Base-by-base conservation (phyloP, 2,888 invertebrate genomes). In the Oscheius sp. region DNA sequence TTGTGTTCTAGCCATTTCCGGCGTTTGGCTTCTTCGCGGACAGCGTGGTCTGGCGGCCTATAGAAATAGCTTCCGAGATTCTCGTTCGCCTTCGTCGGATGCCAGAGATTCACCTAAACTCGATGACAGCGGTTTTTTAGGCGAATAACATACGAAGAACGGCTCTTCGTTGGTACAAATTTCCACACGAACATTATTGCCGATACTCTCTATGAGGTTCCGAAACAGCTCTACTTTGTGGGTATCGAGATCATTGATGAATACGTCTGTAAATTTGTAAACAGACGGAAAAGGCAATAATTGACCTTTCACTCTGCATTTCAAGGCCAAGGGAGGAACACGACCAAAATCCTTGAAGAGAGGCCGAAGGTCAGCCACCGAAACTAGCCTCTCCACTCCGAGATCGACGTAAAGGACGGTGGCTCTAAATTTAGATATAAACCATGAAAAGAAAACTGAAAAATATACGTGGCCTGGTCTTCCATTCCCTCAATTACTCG, bases 101-200 rank as follows among this genome's bases (percentile, higher is more conserved):
- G 74, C n/a, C 48, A 74, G 21, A 74, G 50, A 57, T 74, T 74
- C 51, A 74, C 70, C 74, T 73, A 10, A 58, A 70, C 10, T 37
- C 35, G 4, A 2, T 48, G 4, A 7, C 3, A 66, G 10, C 33
- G 9, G 7, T 7, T 21, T 35, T 58, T 4, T 13, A 47, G 4
- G 7, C 4, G 9, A n/a, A 21, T 21, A 50, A 2, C 55, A 29
- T 51, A 73, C 73, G 42, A 57, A 62, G 42, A 35, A 73, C 7
- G 73, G 73, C 33, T 73, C 73, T n/a, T 57, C 57, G 37, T 53
- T 48, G 32, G 11, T 66, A 21, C 55, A 47, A 13, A 73, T n/a
- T 32, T 73, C 73, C 29, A 66, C 74, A 7, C 74, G 58, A 37
- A 74, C 68, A n/a, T 59, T 13, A 50, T 68, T 74, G 10, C 42